A percentile compares a stretch with the other conserved stretches of the same genome.
These are phyloP conservation scores for Nomada lathburiana DNA, from an alignment of 2,888 invertebrate species.

Conservation along the genomic window DNA sequence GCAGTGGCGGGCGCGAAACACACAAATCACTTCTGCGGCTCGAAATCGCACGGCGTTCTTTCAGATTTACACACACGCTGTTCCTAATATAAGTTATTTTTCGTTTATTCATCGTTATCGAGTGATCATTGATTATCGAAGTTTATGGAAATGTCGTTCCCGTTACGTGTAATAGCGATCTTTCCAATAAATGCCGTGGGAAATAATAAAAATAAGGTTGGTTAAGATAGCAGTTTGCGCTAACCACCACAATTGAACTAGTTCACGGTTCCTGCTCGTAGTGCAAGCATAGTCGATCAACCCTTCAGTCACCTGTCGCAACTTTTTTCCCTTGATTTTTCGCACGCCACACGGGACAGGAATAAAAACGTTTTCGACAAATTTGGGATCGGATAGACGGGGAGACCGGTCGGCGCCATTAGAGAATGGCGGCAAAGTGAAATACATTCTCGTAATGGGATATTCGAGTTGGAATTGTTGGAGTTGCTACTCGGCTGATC, in stretches of 20 bases:
- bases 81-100: neutral
- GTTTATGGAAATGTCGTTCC: conserved; percentile 40
- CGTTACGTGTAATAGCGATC: neutral
- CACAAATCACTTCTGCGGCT: conserved; percentile 38
- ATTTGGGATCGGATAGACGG: conserved; percentile 9
- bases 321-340: neutral
- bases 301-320: neutral
- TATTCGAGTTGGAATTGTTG: conserved; percentile 24
- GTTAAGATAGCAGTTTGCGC: conserved; percentile 13
- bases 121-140: conserved; percentile 40
- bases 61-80: conserved; percentile 42
- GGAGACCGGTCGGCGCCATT: conserved; percentile 37
- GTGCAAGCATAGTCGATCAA: neutral
- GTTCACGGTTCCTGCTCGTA: neutral
- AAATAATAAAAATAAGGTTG: too few species aligned
- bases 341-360: neutral
- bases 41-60: conserved; percentile 32
- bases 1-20: conserved; percentile 14
- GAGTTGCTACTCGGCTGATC: conserved; percentile 20
- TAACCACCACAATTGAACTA: conserved; percentile 47
- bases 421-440: conserved; percentile 23
- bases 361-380: conserved; percentile 23
- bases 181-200: neutral
- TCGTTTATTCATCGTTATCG: neutral
- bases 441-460: conserved; percentile 44